Evolutionary conservation across 1,140 invertebrate genomes (phyloP).

Genomic region (Drosophila repletoides): DNA sequence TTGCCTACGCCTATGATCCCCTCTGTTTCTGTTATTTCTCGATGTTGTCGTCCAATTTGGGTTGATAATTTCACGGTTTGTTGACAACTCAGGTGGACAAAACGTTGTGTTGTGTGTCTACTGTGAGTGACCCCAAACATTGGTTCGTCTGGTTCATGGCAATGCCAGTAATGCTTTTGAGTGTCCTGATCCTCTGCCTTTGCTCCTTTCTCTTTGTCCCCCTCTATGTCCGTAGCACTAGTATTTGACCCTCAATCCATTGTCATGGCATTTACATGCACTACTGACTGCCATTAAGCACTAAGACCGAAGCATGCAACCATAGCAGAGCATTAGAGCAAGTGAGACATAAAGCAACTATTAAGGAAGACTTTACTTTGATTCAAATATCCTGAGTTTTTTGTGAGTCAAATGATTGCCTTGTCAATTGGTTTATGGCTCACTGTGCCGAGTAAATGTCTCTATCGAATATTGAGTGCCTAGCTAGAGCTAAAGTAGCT

Average conservation of each 20-base stretch:
- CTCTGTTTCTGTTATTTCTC: conserved; percentile 3
- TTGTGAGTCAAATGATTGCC: conserved; percentile 71
- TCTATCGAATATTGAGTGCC: conserved; percentile 30
- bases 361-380: conserved; percentile 49
- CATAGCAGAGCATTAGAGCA: neutral
- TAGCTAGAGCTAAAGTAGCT: too few relatives aligned
- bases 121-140: conserved; percentile 23
- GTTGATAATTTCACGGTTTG: conserved; percentile 82
- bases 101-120: conserved; percentile 47
- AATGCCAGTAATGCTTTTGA: conserved; percentile 59
- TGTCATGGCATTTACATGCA: conserved; percentile 80
- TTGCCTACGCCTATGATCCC: neutral
- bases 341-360: conserved; percentile 13
- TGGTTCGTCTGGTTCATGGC: conserved; percentile 32
- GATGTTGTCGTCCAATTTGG: conserved; percentile 70
- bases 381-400: conserved; percentile 60
- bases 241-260: conserved; percentile 43
- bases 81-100: conserved; percentile 79
- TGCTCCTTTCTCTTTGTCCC: too few relatives aligned
- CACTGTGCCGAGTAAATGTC: conserved; percentile 65
- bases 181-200: conserved; percentile 3
- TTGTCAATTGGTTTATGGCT: conserved; percentile 77
- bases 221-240: neutral
- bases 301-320: conserved; percentile 61
- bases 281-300: conserved; percentile 60